Evolutionary conservation across 2,113 vertebrate genomes (phyloP), one percentile per base, ranked within the genome.

Genomic region (Antechinus flavipes): DNA sequence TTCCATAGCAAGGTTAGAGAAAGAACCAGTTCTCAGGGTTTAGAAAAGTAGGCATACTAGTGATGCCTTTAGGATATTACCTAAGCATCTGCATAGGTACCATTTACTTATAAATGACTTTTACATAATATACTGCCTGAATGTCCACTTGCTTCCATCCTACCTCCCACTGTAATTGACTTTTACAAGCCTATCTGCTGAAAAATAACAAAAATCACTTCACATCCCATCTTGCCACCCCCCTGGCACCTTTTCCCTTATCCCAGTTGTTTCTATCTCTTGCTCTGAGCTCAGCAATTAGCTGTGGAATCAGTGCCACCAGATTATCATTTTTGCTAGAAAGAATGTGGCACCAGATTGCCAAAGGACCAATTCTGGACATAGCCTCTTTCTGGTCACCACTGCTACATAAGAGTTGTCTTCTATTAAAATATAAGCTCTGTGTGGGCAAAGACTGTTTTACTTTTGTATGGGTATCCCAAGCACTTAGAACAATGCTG

Each of bases 21-120:
- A 5, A 55, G 35, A 96, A 58, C 58, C 46, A 58, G 93, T 93
- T 90, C 76, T 54, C 94, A 95, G 96, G 93, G 84, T 30, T 94
- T 55, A 47, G 52, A 89, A 92, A 90, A 91, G 35, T 47, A 90
- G 93, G 90, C 94, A 89, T 94, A 96, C 96, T 91, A 27, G 42
- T 0, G 91, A 22, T 42, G 3, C 49, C 42, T 49, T 6, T 8
- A 42, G 58, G 52, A 8, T 26, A 25, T 94, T 92, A 93, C 89
- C 5, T 8, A n/a, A 16, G 35, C 19, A 84, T 84, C 68, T 84
- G 35, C 7, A 42, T 35, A 23, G n/a, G 68, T 22, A 6, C 22
- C 68, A 19, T 16, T 76, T 76, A 16, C 68, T 76, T 76, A 68
- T 68, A 68, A 68, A 76, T 84, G 68, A 2, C 68, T 42, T 42